Conservation (phyloP, 2,113 vertebrate genomes). For the Cyanoliseus patagonus region DNA sequence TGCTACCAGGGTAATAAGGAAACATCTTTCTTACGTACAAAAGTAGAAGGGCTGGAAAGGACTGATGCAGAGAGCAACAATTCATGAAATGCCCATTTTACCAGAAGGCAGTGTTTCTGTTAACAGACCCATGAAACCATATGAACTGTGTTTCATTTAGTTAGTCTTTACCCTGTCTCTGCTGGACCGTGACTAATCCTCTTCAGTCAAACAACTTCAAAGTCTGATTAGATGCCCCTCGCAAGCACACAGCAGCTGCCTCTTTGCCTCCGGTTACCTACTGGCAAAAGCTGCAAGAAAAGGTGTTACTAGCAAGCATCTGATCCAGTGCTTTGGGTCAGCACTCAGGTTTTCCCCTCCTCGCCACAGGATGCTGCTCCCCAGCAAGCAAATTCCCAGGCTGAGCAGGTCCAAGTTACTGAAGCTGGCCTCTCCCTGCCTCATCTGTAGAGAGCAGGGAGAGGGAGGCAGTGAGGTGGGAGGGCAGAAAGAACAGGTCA, state of each 20-base stretch:
- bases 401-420: neutral
- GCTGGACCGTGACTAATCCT: constrained; percentile 56
- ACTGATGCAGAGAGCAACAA: constrained; percentile 18
- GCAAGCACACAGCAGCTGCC: neutral
- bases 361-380: neutral
- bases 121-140: constrained; percentile 40
- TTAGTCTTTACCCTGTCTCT: constrained; percentile 27
- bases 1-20: neutral
- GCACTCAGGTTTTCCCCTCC: neutral
- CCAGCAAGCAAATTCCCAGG: neutral
- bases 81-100: neutral
- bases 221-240: constrained; percentile 21
- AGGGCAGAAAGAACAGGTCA: neutral
- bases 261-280: neutral
- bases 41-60: constrained; percentile 10
- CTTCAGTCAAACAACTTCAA: constrained; percentile 54
- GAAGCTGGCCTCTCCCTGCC: neutral
- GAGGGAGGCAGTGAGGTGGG: accelerated
- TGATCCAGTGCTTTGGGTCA: neutral
- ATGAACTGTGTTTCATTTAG: constrained; percentile 35
- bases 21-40: neutral
- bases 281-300: constrained; percentile 22
- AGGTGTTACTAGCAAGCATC: neutral
- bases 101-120: constrained; percentile 7
- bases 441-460: neutral